These are phyloP conservation scores for Pollicipes pollicipes DNA, from an alignment of 1,140 invertebrate genomes.

Conservation along the genomic window DNA sequence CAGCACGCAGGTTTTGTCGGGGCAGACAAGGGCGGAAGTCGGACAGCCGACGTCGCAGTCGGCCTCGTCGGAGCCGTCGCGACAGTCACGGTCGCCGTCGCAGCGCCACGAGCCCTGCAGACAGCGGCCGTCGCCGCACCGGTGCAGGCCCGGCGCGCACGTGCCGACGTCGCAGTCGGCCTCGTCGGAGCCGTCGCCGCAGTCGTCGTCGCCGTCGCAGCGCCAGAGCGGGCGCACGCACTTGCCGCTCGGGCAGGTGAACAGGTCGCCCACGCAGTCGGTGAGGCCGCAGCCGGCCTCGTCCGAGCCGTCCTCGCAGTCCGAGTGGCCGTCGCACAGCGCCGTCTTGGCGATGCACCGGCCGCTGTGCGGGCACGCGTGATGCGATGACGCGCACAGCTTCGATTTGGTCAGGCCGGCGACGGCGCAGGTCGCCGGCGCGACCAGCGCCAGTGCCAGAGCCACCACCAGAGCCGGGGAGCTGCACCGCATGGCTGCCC, in stretches of 20 bases:
- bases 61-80: conserved; percentile 9
- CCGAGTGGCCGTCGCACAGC: conserved; percentile 88
- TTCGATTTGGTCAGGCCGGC: too few species aligned
- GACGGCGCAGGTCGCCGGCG: too few species aligned
- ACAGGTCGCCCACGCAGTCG: conserved; percentile 43
- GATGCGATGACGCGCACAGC: too few species aligned
- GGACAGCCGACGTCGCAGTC: neutral
- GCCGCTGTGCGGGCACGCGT: conserved; percentile 45
- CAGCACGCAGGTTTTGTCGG: too few species aligned
- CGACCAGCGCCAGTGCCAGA: too few species aligned
- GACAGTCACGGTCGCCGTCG: neutral
- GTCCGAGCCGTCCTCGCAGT: conserved; percentile 82
- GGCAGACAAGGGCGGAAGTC: too few species aligned
- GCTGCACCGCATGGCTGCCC: too few species aligned
- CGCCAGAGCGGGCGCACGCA: conserved; percentile 38
- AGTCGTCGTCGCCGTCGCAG: conserved; percentile 75
- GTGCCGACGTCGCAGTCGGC: conserved; percentile 6
- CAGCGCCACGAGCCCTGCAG: conserved; percentile 42
- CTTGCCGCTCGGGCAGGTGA: too few species aligned
- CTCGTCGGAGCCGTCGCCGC: conserved; percentile 60
- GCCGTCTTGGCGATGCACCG: conserved; percentile 82
- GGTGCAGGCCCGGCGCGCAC: conserved; percentile 47
- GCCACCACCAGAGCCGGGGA: too few species aligned
- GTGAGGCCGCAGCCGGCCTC: conserved; percentile 75
- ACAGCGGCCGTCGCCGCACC: conserved; percentile 44